Percentiles rank a stretch among this genome's conserved stretches.
Evolutionary conservation across 1,140 invertebrate genomes (phyloP).

Genomic region (Chymomyza costata): DNA sequence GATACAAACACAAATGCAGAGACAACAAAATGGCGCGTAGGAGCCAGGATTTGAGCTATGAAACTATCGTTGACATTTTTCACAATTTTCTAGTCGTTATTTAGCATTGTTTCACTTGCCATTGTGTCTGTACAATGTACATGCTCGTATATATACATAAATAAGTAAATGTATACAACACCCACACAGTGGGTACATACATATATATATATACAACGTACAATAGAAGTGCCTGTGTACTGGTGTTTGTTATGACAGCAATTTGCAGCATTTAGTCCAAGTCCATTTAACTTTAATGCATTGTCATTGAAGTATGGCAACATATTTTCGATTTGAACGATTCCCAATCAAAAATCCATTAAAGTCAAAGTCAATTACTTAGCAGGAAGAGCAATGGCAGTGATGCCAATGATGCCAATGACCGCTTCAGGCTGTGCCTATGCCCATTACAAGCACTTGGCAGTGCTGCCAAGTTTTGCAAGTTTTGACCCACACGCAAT

Average conservation of each 20-base stretch:
- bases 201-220: conserved; percentile 9
- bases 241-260: conserved; percentile 50
- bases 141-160: no score
- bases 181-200: no score
- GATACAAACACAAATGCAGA: no score
- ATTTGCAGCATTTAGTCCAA: conserved; percentile 61
- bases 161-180: no score
- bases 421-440: conserved; percentile 7
- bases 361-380: no score
- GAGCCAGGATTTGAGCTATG: conserved; percentile 61
- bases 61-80: conserved; percentile 63
- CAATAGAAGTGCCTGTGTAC: conserved; percentile 7
- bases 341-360: conserved; percentile 37
- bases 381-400: background rate
- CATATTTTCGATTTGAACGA: background rate
- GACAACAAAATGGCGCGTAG: conserved; percentile 48
- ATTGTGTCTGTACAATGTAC: no score
- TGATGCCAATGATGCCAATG: background rate
- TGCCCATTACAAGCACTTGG: conserved; percentile 50
- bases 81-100: conserved; percentile 71
- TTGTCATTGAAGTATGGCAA: conserved; percentile 33
- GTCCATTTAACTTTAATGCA: conserved; percentile 69
- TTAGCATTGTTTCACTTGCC: conserved; percentile 61
- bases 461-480: conserved; percentile 41
- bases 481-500: conserved; percentile 58